Evolutionary conservation across 2,888 invertebrate genomes (phyloP).

Genomic region (Dexiosoma caninum): DNA sequence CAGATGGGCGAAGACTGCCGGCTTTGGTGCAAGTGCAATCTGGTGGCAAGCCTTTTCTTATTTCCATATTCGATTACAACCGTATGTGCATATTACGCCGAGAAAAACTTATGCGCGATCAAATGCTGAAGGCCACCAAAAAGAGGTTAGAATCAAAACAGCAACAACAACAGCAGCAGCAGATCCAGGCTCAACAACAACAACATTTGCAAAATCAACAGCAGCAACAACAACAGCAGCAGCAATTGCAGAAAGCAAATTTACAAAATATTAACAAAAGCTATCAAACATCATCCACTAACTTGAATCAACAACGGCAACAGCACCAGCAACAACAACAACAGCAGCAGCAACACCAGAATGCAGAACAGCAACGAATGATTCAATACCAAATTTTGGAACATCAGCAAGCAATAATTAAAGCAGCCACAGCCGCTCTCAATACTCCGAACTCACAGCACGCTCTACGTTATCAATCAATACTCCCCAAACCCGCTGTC

Average conservation of each 20-base stretch:
- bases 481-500: constrained; percentile 63
- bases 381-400: constrained; percentile 70
- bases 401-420: constrained; percentile 63
- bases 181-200: constrained; percentile 32
- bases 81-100: constrained; percentile 86
- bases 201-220: constrained; percentile 52
- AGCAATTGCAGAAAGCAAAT: constrained; percentile 39
- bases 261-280: constrained; percentile 56
- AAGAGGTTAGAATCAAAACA: constrained; percentile 64
- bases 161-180: constrained; percentile 64
- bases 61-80: constrained; percentile 88
- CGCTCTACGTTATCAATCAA: constrained; percentile 61
- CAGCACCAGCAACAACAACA: constrained; percentile 55
- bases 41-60: constrained; percentile 87
- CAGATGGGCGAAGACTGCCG: constrained; percentile 81
- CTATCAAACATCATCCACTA: constrained; percentile 6
- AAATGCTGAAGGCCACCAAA: constrained; percentile 76
- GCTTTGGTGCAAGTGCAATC: constrained; percentile 86
- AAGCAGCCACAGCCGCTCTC: constrained; percentile 53
- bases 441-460: constrained; percentile 37
- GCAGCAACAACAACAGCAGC: constrained; percentile 41
- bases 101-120: constrained; percentile 82
- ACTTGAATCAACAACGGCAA: constrained; percentile 46
- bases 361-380: constrained; percentile 61
- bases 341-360: constrained; percentile 61